phyloP scores from a whole-genome alignment of 2,888 invertebrate species.

The Spisula solida region DNA sequence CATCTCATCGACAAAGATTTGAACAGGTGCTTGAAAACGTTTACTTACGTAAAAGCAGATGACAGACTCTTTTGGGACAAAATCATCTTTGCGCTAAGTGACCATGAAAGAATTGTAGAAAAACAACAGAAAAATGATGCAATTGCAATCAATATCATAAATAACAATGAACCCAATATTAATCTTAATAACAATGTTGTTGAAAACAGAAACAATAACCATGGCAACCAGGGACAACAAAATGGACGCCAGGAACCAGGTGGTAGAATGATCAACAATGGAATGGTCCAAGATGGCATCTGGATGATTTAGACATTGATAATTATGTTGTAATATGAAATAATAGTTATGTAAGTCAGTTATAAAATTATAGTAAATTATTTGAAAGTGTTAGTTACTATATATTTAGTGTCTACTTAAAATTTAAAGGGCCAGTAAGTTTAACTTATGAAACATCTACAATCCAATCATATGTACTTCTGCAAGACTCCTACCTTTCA shows the following conservation, averaged over 20 bases:
- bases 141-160: slow-evolving; percentile 16
- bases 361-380: no score
- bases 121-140: slow-evolving; percentile 87
- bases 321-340: background rate
- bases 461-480: no score
- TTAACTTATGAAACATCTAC: no score
- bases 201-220: slow-evolving; percentile 10
- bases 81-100: slow-evolving; percentile 94
- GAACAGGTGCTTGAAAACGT: slow-evolving; percentile 94
- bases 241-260: background rate
- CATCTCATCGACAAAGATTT: slow-evolving; percentile 95
- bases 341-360: no score
- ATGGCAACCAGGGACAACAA: background rate
- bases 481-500: no score
- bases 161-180: background rate
- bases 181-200: slow-evolving; percentile 1
- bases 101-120: slow-evolving; percentile 34
- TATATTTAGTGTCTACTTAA: no score
- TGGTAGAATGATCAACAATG: background rate
- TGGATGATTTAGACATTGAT: slow-evolving; percentile 38
- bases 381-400: no score
- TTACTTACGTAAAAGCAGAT: slow-evolving; percentile 94
- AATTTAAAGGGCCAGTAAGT: no score
- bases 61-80: slow-evolving; percentile 98
- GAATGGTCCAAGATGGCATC: slow-evolving; percentile 38